Evolutionary conservation across 2,888 invertebrate genomes (phyloP).

Genomic region (Andrena minutula): DNA sequence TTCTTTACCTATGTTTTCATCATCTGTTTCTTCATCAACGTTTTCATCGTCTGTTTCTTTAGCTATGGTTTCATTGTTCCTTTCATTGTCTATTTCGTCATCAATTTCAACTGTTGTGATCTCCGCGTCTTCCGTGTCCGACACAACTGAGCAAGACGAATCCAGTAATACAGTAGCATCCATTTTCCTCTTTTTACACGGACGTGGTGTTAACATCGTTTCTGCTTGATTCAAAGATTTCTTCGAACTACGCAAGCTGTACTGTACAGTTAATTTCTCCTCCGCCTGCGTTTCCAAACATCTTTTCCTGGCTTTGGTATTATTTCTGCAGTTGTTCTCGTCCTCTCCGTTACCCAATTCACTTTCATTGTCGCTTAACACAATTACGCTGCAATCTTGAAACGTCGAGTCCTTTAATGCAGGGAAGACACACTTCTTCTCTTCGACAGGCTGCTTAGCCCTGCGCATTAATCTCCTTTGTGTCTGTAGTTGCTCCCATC

Average conservation of each 20-base stretch:
- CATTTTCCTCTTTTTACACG: constrained; percentile 1
- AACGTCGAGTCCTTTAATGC: not conserved
- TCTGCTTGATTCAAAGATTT: not conserved
- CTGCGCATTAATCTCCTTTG: not conserved
- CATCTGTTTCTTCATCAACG: constrained; percentile 38
- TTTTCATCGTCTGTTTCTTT: not conserved
- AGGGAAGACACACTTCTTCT: not conserved
- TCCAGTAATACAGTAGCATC: not conserved
- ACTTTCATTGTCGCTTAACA: constrained; percentile 68
- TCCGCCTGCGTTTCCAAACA: not conserved
- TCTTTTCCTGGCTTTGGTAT: not conserved
- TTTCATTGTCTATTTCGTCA: constrained; percentile 7
- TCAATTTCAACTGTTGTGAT: not conserved
- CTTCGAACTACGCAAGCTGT: not conserved
- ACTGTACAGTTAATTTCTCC: not conserved
- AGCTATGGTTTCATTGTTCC: not conserved
- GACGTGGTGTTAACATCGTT: not conserved
- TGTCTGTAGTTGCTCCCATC: not conserved
- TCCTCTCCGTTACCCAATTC: constrained; percentile 1
- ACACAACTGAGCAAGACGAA: not conserved
- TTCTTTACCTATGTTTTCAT: constrained; percentile 43
- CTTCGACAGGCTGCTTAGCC: not conserved
- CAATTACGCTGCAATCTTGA: constrained; percentile 61
- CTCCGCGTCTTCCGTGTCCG: constrained; percentile 16
- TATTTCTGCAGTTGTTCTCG: constrained; percentile 11